Evolutionary conservation across 2,888 invertebrate genomes (phyloP), one percentile per base, ranked within the genome.

Genomic region (Palloptera scutellata): DNA sequence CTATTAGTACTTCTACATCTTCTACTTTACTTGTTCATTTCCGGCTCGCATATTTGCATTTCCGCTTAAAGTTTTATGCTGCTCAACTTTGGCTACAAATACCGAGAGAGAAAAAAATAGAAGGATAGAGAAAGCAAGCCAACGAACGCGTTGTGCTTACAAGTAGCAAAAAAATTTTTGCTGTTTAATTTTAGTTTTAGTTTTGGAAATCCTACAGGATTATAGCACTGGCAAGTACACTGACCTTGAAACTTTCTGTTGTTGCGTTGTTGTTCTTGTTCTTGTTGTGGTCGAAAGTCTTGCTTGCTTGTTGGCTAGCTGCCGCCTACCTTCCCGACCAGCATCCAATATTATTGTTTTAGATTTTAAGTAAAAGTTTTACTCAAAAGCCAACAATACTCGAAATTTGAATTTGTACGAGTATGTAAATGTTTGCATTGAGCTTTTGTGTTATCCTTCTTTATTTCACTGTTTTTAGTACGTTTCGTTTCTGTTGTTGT

Each of bases 371-470:
- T 61, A 61, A 43, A 68, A 68, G 64, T 68, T 68, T 64, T 42
- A 52, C 64, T 52, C 63, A 62, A 71, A 77, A 72, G 73, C 71
- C 74, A 78, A 78, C 76, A 78, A 74, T 72, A 74, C 75, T 75
- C 64, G 70, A 79, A 76, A 76, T 78, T 75, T 77, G 76, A 77
- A 78, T 76, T 77, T 79, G 30, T 30, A 30, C 30, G 30, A 30
- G 30, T 30, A 30, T 78, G 76, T 74, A 76, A 78, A 79, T 78
- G 75, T 79, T 79, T 78, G 74, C 77, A 75, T 72, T 66, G 15
- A 54, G 57, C 59, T 17, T 53, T 63, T 40, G 12, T 40, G 57
- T 40, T 41, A 15, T 20, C 12, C 54, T 12, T 48, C 48, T 13
- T 48, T 48, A n/a, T 30, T 30, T 48, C 48, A 13, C 48, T 48